Evolutionary conservation across 1,140 invertebrate species (phyloP), one percentile per base, ranked within the genome.

Genomic region (Mercenaria mercenaria): DNA sequence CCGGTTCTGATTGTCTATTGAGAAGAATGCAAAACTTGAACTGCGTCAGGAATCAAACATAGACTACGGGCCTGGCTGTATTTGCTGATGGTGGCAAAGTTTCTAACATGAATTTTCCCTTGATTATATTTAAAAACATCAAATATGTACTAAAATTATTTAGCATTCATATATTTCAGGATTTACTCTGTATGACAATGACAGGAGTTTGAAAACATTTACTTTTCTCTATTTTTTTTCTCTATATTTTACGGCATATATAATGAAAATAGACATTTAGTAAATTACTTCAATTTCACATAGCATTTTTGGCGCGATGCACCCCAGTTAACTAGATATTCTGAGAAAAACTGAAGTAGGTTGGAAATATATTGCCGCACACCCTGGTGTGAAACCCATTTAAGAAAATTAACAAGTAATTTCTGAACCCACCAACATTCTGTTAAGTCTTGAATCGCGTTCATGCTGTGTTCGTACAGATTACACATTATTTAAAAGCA

Each of bases 371-470:
- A 79, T 79, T 79, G 43, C 26, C 37, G 29, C 37, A 43, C 64
- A 52, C 64, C 81, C 81, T 39, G 37, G 56, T 83, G 81, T 83
- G 81, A 83, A 83, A 83, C 56, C 81, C 81, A 83, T 83, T 83
- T 83, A 83, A 39, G 41, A 43, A 61, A 83, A 69, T 83, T 67
- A 69, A 69, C 59, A 50, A 64, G 81, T 47, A 83, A 83, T 83
- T 64, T 39, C 61, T 34, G 59, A 79, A 88, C 56, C 76, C 74
- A 52, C 41, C 41, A 77, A 77, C 74, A 52, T 52, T 79, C 50
- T 52, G 43, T 15, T 8, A 32, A 56, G 47, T 56, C 50, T 34
- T 37, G 67, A 18, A 41, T 72, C 15, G 32, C 34, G 18, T 39
- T 4, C 67, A 72, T 39, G 34, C 37, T 41, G 67, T 0, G 59